Evolutionary conservation across 2,888 invertebrate species (phyloP).

Genomic region (Orthosia cruda): DNA sequence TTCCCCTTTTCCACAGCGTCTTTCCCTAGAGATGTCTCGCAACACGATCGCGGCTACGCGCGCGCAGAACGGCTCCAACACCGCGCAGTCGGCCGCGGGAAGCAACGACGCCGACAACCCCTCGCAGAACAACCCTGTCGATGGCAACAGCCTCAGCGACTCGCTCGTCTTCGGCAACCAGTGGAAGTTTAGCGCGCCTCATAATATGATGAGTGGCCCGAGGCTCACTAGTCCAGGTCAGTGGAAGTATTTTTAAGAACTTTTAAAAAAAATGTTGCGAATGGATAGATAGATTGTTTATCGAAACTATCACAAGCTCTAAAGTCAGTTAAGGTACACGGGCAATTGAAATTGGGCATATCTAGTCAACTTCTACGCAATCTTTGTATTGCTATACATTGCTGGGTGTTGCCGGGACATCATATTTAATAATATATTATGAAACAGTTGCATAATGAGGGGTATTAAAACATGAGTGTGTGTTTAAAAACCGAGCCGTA

Average conservation of each 20-base stretch:
- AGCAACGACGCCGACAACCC: constrained; percentile 78
- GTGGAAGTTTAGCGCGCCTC: constrained; percentile 83
- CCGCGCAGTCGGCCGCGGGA: constrained; percentile 65
- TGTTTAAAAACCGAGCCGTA: too few relatives aligned
- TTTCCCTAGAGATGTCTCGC: constrained; percentile 94
- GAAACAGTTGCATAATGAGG: too few relatives aligned
- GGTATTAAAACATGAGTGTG: too few relatives aligned
- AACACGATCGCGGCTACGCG: constrained; percentile 92
- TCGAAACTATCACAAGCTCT: not conserved
- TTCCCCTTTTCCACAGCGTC: constrained; percentile 85
- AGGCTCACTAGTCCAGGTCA: constrained; percentile 81
- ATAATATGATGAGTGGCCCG: constrained; percentile 75
- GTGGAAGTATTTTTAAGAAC: constrained; percentile 8
- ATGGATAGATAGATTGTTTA: not conserved
- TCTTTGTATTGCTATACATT: too few relatives aligned
- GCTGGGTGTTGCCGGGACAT: too few relatives aligned
- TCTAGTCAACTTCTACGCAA: too few relatives aligned
- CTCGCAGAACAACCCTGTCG: constrained; percentile 86
- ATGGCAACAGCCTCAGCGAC: constrained; percentile 81
- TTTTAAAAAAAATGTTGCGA: not conserved
- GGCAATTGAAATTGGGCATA: too few relatives aligned
- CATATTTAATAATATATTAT: too few relatives aligned
- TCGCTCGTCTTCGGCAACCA: constrained; percentile 78
- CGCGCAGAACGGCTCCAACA: constrained; percentile 70
- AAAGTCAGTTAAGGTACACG: not conserved